A percentile compares a stretch with the other conserved stretches of the same genome.
Conservation (phyloP, 2,113 vertebrate genomes). For the Casuarius casuarius region DNA sequence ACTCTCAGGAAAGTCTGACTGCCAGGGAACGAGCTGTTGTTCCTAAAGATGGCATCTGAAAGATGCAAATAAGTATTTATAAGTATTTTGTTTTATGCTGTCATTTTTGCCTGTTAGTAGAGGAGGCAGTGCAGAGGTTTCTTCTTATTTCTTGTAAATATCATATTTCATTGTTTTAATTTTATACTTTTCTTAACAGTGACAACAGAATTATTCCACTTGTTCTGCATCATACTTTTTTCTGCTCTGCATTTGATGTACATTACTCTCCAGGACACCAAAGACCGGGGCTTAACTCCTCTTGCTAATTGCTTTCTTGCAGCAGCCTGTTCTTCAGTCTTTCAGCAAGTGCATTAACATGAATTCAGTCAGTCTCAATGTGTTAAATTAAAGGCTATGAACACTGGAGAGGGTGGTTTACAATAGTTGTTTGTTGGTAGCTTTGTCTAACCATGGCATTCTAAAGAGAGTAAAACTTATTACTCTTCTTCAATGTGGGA, state of each 20-base stretch:
- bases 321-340: not conserved
- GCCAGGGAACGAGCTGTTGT: not conserved
- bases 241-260: not conserved
- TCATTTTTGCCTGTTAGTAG: not conserved
- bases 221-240: not conserved
- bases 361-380: not conserved
- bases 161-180: fast-evolving
- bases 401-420: not conserved
- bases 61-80: not conserved
- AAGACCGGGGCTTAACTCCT: not conserved
- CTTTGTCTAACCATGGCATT: not conserved
- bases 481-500: not conserved
- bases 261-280: not conserved
- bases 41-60: not conserved
- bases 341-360: not conserved
- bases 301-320: not conserved
- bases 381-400: not conserved
- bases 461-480: not conserved
- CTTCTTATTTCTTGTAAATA: not conserved
- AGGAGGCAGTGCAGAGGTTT: not conserved
- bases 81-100: not conserved
- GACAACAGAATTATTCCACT: not conserved
- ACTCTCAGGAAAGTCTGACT: not conserved
- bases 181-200: not conserved
- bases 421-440: not conserved